Conservation (phyloP, 2,888 invertebrate species). For the Ferdinandea cuprea region DNA sequence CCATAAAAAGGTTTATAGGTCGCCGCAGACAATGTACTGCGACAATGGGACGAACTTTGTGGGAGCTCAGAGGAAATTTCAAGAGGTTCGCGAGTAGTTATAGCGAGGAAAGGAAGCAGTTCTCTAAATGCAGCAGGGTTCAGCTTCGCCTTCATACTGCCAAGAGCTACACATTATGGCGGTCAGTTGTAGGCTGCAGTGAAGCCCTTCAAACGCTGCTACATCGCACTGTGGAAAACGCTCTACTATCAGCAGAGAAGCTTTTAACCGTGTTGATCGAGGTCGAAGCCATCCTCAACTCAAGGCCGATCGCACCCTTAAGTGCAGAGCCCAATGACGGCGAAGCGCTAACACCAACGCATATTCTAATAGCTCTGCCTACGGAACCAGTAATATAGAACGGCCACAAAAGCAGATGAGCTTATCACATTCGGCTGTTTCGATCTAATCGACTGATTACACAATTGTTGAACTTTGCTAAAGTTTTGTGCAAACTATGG, state of each 20-base stretch:
- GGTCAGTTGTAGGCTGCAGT: conserved; percentile 73
- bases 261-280: conserved; percentile 68
- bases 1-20: too few species aligned
- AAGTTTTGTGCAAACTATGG: too few species aligned
- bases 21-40: conserved; percentile 53
- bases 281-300: conserved; percentile 75
- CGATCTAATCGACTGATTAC: too few species aligned
- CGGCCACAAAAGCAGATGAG: too few species aligned
- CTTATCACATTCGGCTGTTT: too few species aligned
- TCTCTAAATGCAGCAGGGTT: too few species aligned
- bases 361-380: conserved; percentile 48
- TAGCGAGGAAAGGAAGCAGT: too few species aligned
- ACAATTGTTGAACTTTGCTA: too few species aligned
- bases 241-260: conserved; percentile 63
- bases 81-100: background rate
- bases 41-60: conserved; percentile 67
- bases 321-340: too few species aligned
- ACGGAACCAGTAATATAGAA: conserved; percentile 14
- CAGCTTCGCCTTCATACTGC: too few species aligned
- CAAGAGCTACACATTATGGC: conserved; percentile 64
- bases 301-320: conserved; percentile 68
- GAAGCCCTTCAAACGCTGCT: conserved; percentile 68
- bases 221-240: conserved; percentile 47
- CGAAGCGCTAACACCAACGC: conserved; percentile 69
- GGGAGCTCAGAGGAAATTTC: conserved; percentile 31